Percentiles rank a stretch among this genome's conserved stretches.
Evolutionary conservation across 1,140 invertebrate genomes (phyloP).

Genomic region (Drosophila punjabiensis): DNA sequence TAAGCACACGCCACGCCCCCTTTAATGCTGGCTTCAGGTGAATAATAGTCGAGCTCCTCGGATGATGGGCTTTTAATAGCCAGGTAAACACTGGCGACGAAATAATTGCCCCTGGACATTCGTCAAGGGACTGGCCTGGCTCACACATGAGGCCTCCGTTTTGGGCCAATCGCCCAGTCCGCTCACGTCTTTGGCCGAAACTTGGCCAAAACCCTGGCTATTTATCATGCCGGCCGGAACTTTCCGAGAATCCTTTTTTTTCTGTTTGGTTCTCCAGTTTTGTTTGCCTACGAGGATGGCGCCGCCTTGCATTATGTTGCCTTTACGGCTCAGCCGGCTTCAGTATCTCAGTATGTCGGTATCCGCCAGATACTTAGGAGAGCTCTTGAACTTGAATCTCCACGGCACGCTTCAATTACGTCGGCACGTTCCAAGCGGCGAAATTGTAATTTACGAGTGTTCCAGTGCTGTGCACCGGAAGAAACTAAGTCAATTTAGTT

Average conservation of each 20-base stretch:
- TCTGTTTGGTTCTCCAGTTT: slow-evolving; percentile 13
- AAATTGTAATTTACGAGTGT: slow-evolving; percentile 52
- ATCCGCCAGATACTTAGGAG: slow-evolving; percentile 22
- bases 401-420: slow-evolving; percentile 19
- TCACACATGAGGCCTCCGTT: slow-evolving; percentile 6
- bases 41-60: slow-evolving; percentile 25
- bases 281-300: slow-evolving; percentile 11
- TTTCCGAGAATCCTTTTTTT: slow-evolving; percentile 46
- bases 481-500: neutral
- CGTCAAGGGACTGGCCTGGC: slow-evolving; percentile 7
- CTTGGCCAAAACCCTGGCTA: slow-evolving; percentile 18
- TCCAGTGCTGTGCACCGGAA: slow-evolving; percentile 6
- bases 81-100: slow-evolving; percentile 33
- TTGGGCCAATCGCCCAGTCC: slow-evolving; percentile 38
- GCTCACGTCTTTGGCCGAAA: slow-evolving; percentile 49
- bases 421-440: slow-evolving; percentile 21
- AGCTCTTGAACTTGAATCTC: slow-evolving; percentile 46
- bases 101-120: slow-evolving; percentile 40
- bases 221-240: slow-evolving; percentile 43
- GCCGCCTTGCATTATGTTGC: slow-evolving; percentile 53
- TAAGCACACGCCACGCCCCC: slow-evolving; percentile 25
- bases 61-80: slow-evolving; percentile 47
- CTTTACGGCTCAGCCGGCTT: slow-evolving; percentile 50
- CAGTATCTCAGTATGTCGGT: slow-evolving; percentile 35
- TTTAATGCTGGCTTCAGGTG: slow-evolving; percentile 12